Evolutionary conservation across 2,797 vertebrate genomes (phyloP).

Genomic region (Phrynocephalus vlangalii): DNA sequence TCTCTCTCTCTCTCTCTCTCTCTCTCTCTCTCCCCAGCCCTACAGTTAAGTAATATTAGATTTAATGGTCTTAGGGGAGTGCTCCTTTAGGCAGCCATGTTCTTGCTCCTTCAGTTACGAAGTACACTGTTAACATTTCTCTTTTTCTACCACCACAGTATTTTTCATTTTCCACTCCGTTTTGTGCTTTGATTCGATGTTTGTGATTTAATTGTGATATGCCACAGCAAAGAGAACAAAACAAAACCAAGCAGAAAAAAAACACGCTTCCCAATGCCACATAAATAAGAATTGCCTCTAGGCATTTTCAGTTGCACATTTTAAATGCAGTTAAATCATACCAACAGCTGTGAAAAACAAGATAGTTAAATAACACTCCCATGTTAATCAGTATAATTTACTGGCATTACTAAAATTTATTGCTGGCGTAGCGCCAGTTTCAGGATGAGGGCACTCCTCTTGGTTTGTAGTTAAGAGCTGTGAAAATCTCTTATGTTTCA

Average conservation of each 20-base stretch:
- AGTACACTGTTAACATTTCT: not conserved
- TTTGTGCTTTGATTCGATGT: not conserved
- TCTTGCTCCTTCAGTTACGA: not conserved
- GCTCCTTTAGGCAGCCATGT: not conserved
- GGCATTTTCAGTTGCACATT: not conserved
- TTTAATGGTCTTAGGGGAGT: not conserved
- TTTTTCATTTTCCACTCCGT: not conserved
- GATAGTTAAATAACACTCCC: slow-evolving; percentile 83
- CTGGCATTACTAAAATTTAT: slow-evolving; percentile 81
- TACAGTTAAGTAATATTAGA: not conserved
- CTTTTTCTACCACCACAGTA: not conserved
- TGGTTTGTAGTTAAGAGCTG: too few relatives aligned
- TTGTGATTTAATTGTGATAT: not conserved
- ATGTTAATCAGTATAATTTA: slow-evolving; percentile 91
- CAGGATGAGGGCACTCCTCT: slow-evolving; percentile 70
- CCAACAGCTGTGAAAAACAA: slow-evolving; percentile 87
- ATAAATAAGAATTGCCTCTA: too few relatives aligned
- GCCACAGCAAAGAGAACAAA: not conserved
- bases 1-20: not conserved
- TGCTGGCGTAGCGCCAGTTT: slow-evolving; percentile 79
- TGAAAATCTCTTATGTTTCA: too few relatives aligned
- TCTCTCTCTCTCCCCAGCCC: not conserved
- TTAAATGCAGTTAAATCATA: not conserved
- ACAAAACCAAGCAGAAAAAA: not conserved
- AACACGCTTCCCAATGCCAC: not conserved